Evolutionary conservation across 1,140 invertebrate species (phyloP).

Genomic region (Eriocheir sinensis): DNA sequence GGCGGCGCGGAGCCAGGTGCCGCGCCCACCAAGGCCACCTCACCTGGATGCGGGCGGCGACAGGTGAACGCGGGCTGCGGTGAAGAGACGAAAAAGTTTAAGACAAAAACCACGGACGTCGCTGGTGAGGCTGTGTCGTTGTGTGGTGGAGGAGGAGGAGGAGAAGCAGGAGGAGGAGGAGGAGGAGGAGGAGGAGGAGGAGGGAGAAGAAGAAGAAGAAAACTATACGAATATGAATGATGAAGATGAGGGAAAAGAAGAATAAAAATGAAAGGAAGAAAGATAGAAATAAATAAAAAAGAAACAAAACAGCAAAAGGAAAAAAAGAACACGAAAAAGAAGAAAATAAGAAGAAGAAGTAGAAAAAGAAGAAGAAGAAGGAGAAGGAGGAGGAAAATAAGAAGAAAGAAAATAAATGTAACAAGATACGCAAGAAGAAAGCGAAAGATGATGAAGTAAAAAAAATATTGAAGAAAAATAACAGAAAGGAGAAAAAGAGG

Average conservation of each 20-base stretch:
- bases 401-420: no score
- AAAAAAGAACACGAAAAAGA: neutral
- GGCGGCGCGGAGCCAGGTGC: neutral
- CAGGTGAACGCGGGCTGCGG: conserved; percentile 14
- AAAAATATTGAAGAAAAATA: no score
- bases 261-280: neutral
- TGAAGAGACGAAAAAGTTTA: neutral
- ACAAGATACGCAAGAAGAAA: no score
- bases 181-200: neutral
- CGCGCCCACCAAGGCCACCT: conserved; percentile 34
- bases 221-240: neutral
- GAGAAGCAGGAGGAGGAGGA: neutral
- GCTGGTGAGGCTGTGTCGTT: neutral
- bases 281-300: neutral
- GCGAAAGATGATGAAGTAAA: neutral
- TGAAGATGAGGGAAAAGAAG: neutral
- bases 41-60: conserved; percentile 33
- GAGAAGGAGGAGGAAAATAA: neutral
- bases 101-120: neutral
- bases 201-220: neutral
- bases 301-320: no score
- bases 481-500: no score
- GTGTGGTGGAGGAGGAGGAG: neutral
- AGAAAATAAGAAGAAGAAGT: neutral
- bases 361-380: neutral